These are phyloP conservation scores for Luehdorfia chinensis DNA, from an alignment of 1,140 invertebrate genomes.

Conservation along the genomic window DNA sequence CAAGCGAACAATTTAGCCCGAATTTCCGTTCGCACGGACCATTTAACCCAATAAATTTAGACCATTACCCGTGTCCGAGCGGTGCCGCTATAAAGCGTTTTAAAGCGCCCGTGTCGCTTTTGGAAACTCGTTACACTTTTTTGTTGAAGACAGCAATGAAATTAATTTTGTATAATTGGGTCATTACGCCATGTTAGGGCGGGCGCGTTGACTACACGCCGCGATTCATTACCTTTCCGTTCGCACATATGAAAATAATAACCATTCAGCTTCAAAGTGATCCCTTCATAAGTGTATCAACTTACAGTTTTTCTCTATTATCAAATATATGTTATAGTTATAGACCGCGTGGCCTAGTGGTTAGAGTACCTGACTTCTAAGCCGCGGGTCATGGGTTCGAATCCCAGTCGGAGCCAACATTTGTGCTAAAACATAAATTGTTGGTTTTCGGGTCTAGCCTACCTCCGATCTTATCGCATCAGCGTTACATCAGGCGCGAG, in stretches of 20 bases:
- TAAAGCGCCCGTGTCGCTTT: conserved; percentile 51
- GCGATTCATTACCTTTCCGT: conserved; percentile 1
- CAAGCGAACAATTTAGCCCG: conserved; percentile 57
- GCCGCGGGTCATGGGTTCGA: too few species aligned
- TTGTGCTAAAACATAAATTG: too few species aligned
- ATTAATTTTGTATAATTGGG: conserved; percentile 66
- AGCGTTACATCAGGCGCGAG: too few species aligned
- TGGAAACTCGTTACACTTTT: conserved; percentile 57
- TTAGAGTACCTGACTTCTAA: too few species aligned
- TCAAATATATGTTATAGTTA: too few species aligned
- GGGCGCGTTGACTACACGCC: neutral
- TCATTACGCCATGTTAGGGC: conserved; percentile 34
- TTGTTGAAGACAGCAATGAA: conserved; percentile 55
- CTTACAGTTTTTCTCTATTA: too few species aligned
- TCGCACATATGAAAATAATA: conserved; percentile 7
- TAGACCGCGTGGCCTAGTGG: too few species aligned
- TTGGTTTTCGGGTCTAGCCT: too few species aligned
- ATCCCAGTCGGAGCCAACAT: too few species aligned
- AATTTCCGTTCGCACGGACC: conserved; percentile 55
- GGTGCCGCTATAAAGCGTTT: conserved; percentile 49
- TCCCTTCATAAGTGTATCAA: too few species aligned
- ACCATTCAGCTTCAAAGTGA: neutral
- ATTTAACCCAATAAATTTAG: conserved; percentile 72
- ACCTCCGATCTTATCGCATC: too few species aligned
- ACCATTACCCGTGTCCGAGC: conserved; percentile 65